Conservation (phyloP, 2,888 invertebrate genomes). For the Biston betularia region DNA sequence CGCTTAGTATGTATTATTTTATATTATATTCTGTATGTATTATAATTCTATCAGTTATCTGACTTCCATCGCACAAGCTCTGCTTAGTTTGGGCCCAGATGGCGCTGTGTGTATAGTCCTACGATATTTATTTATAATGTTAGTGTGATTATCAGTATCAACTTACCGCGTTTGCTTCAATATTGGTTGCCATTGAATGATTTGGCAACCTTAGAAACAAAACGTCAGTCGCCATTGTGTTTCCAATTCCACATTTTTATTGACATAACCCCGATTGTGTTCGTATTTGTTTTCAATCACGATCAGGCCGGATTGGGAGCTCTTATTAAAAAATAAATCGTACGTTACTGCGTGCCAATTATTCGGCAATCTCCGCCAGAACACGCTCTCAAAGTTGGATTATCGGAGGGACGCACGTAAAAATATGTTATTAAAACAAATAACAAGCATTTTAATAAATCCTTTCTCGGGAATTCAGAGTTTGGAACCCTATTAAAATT, state of each 20-base stretch:
- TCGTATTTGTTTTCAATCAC: conserved; percentile 44
- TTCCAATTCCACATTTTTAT: conserved; percentile 33
- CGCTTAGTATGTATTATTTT: no score
- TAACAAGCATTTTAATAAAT: conserved; percentile 50
- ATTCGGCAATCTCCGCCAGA: conserved; percentile 33
- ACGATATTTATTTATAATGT: no score
- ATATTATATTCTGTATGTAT: no score
- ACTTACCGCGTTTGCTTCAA: no score
- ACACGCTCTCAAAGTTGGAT: conserved; percentile 38
- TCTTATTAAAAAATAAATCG: conserved; percentile 39
- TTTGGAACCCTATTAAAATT: conserved; percentile 52
- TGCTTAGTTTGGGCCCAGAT: no score
- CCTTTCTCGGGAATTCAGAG: conserved; percentile 44
- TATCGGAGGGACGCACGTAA: conserved; percentile 32
- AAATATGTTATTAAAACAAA: conserved; percentile 49
- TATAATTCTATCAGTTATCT: no score
- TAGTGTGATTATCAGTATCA: no score
- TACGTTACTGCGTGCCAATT: conserved; percentile 41
- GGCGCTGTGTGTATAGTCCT: no score
- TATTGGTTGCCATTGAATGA: neutral
- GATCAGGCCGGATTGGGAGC: conserved; percentile 27
- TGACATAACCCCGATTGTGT: conserved; percentile 31
- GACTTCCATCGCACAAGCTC: no score
- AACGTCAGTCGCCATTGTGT: conserved; percentile 28
- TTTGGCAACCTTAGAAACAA: conserved; percentile 7